Percentiles rank a stretch among this genome's conserved stretches.
Evolutionary conservation across 2,113 vertebrate genomes (phyloP).

Genomic region (Eurystomus gularis): DNA sequence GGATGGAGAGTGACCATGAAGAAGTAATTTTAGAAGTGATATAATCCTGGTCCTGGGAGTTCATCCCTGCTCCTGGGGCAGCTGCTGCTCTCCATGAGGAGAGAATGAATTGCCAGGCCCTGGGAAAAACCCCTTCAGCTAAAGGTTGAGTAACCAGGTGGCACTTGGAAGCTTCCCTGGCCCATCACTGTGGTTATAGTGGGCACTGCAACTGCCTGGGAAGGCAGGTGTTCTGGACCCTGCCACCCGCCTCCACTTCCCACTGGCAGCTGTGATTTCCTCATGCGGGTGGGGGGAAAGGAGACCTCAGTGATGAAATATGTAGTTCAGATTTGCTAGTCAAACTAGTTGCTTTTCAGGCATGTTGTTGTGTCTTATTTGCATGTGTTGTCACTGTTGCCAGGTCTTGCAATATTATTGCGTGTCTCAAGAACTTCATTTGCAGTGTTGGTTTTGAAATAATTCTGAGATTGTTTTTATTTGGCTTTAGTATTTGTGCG

Average conservation of each 20-base stretch:
- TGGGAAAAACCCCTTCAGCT: not conserved
- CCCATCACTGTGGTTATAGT: not conserved
- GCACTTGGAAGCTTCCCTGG: not conserved
- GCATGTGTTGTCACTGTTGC: not conserved
- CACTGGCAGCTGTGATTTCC: accelerated
- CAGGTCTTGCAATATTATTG: not conserved
- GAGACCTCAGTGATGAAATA: not conserved
- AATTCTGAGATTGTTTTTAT: not conserved
- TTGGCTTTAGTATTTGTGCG: not conserved
- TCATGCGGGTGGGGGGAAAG: accelerated
- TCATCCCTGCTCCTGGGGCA: not conserved
- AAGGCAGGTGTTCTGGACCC: not conserved
- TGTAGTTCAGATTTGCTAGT: not conserved
- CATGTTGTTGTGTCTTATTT: not conserved
- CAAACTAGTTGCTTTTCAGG: not conserved
- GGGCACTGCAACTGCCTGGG: accelerated
- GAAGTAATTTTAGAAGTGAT: not conserved
- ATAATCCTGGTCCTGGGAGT: not conserved
- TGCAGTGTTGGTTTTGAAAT: not conserved
- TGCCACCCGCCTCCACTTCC: not conserved
- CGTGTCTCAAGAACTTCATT: not conserved
- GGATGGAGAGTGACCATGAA: not conserved
- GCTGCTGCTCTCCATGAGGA: not conserved
- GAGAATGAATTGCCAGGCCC: not conserved
- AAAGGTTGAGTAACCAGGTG: not conserved